Evolutionary conservation across 1,140 invertebrate species (phyloP), one percentile per base, ranked within the genome.

Genomic region (Drosophila parvula): DNA sequence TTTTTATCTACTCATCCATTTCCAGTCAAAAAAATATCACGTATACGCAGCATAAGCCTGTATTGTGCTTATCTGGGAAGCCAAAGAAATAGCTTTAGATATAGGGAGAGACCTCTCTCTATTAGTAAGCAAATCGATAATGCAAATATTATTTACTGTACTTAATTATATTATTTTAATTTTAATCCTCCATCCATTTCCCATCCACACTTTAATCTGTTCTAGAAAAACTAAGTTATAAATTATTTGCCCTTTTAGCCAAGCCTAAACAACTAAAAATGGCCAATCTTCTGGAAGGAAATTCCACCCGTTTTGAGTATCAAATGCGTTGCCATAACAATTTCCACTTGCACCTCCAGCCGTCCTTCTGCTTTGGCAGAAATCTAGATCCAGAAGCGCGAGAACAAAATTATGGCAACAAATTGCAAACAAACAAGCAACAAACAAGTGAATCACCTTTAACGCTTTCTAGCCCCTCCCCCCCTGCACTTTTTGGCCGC

Each of bases 361-460:
- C 14, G 40, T 70, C 55, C 70, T 63, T 41, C 65, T 60, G 44
- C 64, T 63, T 71, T 44, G 16, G 30, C 67, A 59, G 58, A 77
- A 56, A 57, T 30, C 58, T 56, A 74, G 53, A 73, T 73, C 63
- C 47, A 50, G 36, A 62, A 70, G 45, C 65, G 60, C 59, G 45
- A 64, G 44, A 45, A 53, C 81, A 68, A 84, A 89, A 84, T 89
- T 80, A 84, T 83, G 80, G 68, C 80, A 89, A 89, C 84, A 89
- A 89, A 89, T 89, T 89, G 84, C 84, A 81, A 89, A 81, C 84
- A 89, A 89, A 88, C 83, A 83, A 88, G 83, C 68, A 80, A 89
- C 84, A 88, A 88, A 84, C 80, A 89, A 89, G 78, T 79, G 78
- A 89, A 89, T 89, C 84, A 88, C 84, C 84, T 84, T 89, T 89